Evolutionary conservation across 2,113 vertebrate genomes (phyloP).

Genomic region (Psilopogon haemacephalus): DNA sequence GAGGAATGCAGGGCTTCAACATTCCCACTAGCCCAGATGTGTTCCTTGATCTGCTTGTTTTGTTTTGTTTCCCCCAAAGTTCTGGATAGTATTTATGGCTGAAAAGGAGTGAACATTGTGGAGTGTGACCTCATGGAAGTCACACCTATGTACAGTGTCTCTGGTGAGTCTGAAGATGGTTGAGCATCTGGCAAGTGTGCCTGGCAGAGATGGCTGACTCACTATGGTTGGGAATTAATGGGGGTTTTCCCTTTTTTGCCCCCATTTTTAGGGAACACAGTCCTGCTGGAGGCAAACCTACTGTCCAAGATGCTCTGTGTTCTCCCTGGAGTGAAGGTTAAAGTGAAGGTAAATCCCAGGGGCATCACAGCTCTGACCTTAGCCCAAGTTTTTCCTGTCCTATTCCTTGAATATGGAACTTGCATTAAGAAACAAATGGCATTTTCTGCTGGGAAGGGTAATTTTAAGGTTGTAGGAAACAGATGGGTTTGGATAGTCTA

Average conservation of each 20-base stretch:
- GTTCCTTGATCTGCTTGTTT: background rate
- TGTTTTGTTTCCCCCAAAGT: constrained; percentile 70
- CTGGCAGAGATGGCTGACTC: background rate
- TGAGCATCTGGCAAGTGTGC: background rate
- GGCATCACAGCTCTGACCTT: background rate
- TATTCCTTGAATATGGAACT: background rate
- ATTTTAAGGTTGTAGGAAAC: background rate
- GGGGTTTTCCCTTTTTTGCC: background rate
- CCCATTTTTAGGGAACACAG: constrained; percentile 84
- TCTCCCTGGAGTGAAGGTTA: constrained; percentile 82
- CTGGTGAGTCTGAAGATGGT: constrained; percentile 74
- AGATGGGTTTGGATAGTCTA: background rate
- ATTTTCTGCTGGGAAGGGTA: background rate
- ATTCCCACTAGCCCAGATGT: rapidly evolving
- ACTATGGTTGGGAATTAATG: rapidly evolving
- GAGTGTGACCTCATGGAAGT: constrained; percentile 96
- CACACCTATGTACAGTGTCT: constrained; percentile 85
- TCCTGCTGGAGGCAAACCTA: constrained; percentile 90
- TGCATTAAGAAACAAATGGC: background rate
- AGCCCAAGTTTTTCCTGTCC: background rate
- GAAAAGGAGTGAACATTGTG: constrained; percentile 86
- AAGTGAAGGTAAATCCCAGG: constrained; percentile 18
- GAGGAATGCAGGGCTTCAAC: rapidly evolving
- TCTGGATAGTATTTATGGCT: constrained; percentile 92
- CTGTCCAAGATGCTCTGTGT: constrained; percentile 96